These are phyloP conservation scores for Nomada lathburiana DNA, from an alignment of 2,888 invertebrate genomes.

Conservation along the genomic window DNA sequence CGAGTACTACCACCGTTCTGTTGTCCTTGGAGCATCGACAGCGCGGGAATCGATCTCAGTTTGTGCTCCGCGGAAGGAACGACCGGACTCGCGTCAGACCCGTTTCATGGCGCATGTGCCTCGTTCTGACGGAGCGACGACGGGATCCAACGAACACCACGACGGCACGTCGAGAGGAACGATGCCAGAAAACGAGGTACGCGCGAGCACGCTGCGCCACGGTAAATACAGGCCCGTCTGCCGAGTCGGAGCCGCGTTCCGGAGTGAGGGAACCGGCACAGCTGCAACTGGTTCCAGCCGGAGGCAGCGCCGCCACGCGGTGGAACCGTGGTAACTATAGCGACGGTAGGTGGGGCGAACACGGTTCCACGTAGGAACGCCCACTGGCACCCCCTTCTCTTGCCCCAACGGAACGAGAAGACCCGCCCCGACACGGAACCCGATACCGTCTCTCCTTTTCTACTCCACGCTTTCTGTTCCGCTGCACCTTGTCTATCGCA, in stretches of 20 bases:
- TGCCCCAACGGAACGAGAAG: conserved; percentile 1
- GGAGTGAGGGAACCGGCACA: conserved; percentile 81
- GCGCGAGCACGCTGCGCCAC: conserved; percentile 68
- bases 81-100: conserved; percentile 31
- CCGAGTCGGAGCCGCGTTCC: conserved; percentile 81
- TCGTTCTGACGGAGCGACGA: conserved; percentile 29
- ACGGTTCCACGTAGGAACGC: conserved; percentile 64
- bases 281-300: conserved; percentile 64
- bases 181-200: conserved; percentile 43
- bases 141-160: conserved; percentile 30
- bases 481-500: conserved; percentile 19
- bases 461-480: background rate
- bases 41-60: conserved; percentile 39
- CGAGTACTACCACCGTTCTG: conserved; percentile 26
- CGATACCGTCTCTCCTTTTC: conserved; percentile 30
- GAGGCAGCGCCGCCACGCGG: conserved; percentile 71
- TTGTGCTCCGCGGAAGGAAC: conserved; percentile 39
- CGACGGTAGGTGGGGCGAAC: conserved; percentile 61
- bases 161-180: conserved; percentile 41
- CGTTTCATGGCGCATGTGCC: conserved; percentile 66
- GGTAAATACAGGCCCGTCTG: conserved; percentile 66
- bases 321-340: conserved; percentile 48
- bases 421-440: conserved; percentile 66
- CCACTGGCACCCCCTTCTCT: conserved; percentile 64
- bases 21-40: conserved; percentile 42